A percentile compares a stretch with the other conserved stretches of the same genome.
Evolutionary conservation across 2,113 vertebrate genomes (phyloP).

Genomic region (Oryzias celebensis): DNA sequence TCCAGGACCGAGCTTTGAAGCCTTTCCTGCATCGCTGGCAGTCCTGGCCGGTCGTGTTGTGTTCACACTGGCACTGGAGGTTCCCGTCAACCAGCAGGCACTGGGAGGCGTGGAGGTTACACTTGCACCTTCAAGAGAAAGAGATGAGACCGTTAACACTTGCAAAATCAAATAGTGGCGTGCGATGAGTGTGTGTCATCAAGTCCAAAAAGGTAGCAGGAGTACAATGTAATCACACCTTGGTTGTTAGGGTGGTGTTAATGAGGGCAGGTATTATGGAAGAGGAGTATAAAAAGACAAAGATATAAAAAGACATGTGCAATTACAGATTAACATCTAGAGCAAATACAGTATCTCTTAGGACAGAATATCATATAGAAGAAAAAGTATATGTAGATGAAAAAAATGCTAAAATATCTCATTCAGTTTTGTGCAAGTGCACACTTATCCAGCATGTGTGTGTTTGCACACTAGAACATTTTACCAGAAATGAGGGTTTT

Average conservation of each 20-base stretch:
- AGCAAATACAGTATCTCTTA: neutral
- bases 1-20: constrained; percentile 93
- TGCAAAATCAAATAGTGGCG: constrained; percentile 6
- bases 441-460: neutral
- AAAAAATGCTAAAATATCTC: neutral
- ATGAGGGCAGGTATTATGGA: neutral
- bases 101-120: constrained; percentile 93
- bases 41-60: constrained; percentile 98
- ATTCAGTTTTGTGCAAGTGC: neutral
- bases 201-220: neutral
- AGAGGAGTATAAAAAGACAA: constrained; percentile 1
- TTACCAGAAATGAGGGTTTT: neutral
- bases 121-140: constrained; percentile 88
- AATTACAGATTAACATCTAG: neutral
- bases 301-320: neutral
- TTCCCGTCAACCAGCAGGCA: constrained; percentile 89
- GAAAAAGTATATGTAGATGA: neutral
- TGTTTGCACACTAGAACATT: neutral
- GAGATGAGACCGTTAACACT: constrained; percentile 9
- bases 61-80: constrained; percentile 95
- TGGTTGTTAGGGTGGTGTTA: constrained; percentile 5
- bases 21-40: constrained; percentile 94
- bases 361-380: neutral
- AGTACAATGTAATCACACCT: constrained; percentile 17
- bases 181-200: constrained; percentile 4